Evolutionary conservation across 2,888 invertebrate genomes (phyloP).

Genomic region (Serripes groenlandicus): DNA sequence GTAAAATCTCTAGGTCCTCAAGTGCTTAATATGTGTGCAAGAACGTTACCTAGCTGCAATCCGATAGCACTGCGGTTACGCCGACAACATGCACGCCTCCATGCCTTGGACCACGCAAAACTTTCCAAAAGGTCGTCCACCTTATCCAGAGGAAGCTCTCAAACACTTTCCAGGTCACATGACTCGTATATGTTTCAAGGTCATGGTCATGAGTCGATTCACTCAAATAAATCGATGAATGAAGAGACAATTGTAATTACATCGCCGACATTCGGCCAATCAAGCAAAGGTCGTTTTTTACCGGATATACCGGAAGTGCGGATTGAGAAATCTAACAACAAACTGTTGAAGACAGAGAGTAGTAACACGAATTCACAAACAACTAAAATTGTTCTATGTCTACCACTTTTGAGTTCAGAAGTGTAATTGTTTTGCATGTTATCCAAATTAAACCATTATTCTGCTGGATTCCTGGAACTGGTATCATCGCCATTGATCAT

Average conservation of each 20-base stretch:
- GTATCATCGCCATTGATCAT: too few species aligned
- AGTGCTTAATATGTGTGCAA: constrained; percentile 47
- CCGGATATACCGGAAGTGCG: constrained; percentile 12
- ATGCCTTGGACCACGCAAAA: constrained; percentile 19
- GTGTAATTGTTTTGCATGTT: neutral
- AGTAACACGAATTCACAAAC: neutral
- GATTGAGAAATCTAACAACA: neutral
- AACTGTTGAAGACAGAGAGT: neutral
- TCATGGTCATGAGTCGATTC: constrained; percentile 2
- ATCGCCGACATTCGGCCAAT: neutral
- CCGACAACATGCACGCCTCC: constrained; percentile 43
- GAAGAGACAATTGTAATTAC: neutral
- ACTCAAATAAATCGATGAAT: neutral
- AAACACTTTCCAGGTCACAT: constrained; percentile 7
- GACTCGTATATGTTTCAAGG: neutral
- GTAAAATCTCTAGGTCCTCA: constrained; percentile 54
- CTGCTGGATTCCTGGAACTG: too few species aligned
- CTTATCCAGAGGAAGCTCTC: constrained; percentile 5
- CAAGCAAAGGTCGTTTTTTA: neutral
- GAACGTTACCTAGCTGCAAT: constrained; percentile 60
- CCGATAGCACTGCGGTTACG: constrained; percentile 59
- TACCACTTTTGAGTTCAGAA: neutral
- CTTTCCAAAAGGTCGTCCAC: constrained; percentile 3
- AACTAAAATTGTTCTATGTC: constrained; percentile 7
- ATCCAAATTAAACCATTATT: too few species aligned